Evolutionary conservation across 2,888 invertebrate genomes (phyloP).

Genomic region (Ophion ellenae): DNA sequence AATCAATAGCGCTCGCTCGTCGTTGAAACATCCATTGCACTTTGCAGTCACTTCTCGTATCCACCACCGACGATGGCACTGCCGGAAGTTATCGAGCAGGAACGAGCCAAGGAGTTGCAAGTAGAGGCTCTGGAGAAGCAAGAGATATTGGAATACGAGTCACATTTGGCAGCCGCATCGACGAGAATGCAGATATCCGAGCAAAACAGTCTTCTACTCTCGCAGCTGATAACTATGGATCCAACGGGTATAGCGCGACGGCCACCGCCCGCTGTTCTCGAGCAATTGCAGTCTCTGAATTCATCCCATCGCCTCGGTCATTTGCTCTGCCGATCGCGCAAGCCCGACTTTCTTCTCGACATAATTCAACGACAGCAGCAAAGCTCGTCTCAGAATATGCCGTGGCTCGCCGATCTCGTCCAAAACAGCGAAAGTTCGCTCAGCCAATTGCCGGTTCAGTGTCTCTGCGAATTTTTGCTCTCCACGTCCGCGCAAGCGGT

Average conservation of each 20-base stretch:
- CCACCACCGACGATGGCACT: constrained; percentile 89
- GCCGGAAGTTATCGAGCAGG: constrained; percentile 86
- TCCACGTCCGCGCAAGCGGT: constrained; percentile 87
- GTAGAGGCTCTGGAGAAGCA: constrained; percentile 90
- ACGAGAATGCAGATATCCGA: constrained; percentile 96
- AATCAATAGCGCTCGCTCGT: background rate
- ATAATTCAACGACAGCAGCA: constrained; percentile 93
- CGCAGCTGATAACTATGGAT: constrained; percentile 93
- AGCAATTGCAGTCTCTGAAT: constrained; percentile 92
- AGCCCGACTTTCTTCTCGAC: constrained; percentile 96
- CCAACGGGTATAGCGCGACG: constrained; percentile 93
- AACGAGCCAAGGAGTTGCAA: constrained; percentile 88
- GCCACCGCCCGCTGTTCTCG: constrained; percentile 91
- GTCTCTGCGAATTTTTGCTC: constrained; percentile 97
- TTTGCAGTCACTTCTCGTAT: constrained; percentile 87
- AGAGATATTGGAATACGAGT: constrained; percentile 94
- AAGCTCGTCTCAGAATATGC: constrained; percentile 96
- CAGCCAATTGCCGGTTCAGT: constrained; percentile 97
- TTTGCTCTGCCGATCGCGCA: constrained; percentile 93
- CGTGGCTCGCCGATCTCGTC: constrained; percentile 97
- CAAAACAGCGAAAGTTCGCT: constrained; percentile 95
- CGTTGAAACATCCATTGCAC: background rate
- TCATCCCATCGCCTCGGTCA: constrained; percentile 93
- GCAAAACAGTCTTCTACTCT: constrained; percentile 92
- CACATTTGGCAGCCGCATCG: constrained; percentile 95